A percentile compares a stretch with the other conserved stretches of the same genome.
These are phyloP conservation scores for Amiota communis DNA, from an alignment of 2,888 invertebrate genomes.

Conservation along the genomic window DNA sequence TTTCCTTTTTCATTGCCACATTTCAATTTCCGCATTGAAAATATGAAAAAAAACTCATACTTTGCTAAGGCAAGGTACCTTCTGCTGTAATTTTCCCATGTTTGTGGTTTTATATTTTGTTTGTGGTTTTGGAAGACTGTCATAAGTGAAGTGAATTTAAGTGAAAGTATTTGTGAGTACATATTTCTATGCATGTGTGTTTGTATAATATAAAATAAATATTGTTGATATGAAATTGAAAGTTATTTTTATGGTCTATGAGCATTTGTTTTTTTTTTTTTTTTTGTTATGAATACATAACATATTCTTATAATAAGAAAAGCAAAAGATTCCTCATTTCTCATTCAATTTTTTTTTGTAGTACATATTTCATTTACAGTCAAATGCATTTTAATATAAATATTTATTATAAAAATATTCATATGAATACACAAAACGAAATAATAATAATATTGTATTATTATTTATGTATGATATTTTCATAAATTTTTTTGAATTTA, in stretches of 20 bases:
- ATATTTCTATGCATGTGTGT: too few relatives aligned
- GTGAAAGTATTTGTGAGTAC: too few relatives aligned
- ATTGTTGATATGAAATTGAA: conserved; percentile 18
- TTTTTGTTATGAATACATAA: neutral
- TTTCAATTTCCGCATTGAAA: conserved; percentile 61
- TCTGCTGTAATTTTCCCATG: conserved; percentile 31
- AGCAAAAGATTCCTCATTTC: too few relatives aligned
- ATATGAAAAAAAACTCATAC: conserved; percentile 47
- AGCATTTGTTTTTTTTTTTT: neutral
- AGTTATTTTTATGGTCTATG: neutral
- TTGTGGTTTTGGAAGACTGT: too few relatives aligned
- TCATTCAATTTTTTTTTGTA: too few relatives aligned
- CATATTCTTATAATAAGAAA: neutral
- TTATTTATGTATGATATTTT: too few relatives aligned
- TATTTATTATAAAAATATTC: neutral
- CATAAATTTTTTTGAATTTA: too few relatives aligned
- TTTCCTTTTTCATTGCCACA: conserved; percentile 41
- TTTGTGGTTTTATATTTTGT: too few relatives aligned
- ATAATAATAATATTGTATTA: too few relatives aligned
- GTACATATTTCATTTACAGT: neutral
- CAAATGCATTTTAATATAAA: neutral
- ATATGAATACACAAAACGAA: neutral
- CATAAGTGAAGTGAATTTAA: too few relatives aligned
- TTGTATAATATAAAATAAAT: conserved; percentile 53
- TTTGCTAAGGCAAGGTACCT: too few relatives aligned